These are phyloP conservation scores for Drosophila phalerata DNA, from an alignment of 2,888 invertebrate species.

Conservation along the genomic window DNA sequence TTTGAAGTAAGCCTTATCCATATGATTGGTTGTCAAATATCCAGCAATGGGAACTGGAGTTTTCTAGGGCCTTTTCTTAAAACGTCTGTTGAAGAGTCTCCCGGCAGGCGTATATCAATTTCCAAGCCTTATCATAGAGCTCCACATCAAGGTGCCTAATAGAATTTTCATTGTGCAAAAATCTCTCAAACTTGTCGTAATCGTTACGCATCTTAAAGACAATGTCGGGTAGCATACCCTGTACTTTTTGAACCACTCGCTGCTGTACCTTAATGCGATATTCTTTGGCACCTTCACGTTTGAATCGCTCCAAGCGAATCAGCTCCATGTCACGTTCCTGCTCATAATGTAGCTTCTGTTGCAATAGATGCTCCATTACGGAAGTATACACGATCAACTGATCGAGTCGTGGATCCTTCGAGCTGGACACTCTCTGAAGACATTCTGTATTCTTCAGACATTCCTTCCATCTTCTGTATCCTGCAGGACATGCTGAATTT, in stretches of 20 bases:
- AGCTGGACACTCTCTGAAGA: conserved; percentile 6
- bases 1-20: conserved; percentile 16
- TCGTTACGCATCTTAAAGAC: conserved; percentile 64
- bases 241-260: conserved; percentile 49
- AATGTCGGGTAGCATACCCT: conserved; percentile 59
- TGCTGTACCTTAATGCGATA: conserved; percentile 45
- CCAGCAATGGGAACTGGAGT: background rate
- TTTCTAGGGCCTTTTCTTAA: background rate
- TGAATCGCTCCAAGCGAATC: conserved; percentile 50
- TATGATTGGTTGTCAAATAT: conserved; percentile 12
- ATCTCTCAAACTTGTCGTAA: conserved; percentile 49
- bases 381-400: conserved; percentile 58
- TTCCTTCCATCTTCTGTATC: conserved; percentile 1
- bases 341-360: conserved; percentile 60
- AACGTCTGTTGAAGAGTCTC: conserved; percentile 35
- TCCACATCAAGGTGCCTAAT: conserved; percentile 30
- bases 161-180: conserved; percentile 37
- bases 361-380: conserved; percentile 54
- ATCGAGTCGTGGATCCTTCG: conserved; percentile 55
- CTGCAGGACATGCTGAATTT: background rate
- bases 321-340: conserved; percentile 45
- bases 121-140: conserved; percentile 32
- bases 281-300: conserved; percentile 44
- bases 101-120: conserved; percentile 39
- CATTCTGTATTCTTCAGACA: background rate